Evolutionary conservation across 2,113 vertebrate species (phyloP), one percentile per base, ranked within the genome.

Genomic region (Meleagris gallopavo): DNA sequence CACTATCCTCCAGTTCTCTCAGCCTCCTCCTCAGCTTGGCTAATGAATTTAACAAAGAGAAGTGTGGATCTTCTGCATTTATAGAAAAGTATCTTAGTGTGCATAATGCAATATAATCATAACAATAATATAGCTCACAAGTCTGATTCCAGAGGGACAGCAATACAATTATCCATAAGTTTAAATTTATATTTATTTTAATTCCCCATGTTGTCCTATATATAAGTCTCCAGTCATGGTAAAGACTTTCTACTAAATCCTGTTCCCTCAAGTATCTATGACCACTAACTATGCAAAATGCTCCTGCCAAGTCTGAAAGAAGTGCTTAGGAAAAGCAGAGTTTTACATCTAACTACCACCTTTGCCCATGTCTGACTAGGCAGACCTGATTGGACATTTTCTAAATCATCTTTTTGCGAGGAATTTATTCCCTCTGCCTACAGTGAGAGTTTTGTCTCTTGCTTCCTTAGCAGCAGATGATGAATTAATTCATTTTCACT

Each of bases 201-300:
- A 36, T 71, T 78, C 88, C 21, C n/a, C 41, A 70, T 12, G 24
- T 1, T 36, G 11, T 27, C 24, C 58, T 50, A 60, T 12, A 45
- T 57, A 48, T 40, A 87, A 69, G 5, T 38, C n/a, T 34, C 20
- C 27, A 18, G 9, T 13, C 11, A 76, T 50, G 73, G 61, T 84
- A 70, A 73, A 67, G 45, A 6, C 16, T 85, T 65, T 67, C 60
- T 58, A 40, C 13, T 80, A 60, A 72, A 83, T 30, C 16, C 9
- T 66, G 17, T 70, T 87, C 85, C 41, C 46, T 87, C n/a, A 83
- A 36, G 27, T 64, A 50, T 61, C 36, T 65, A 13, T 75, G 57
- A 83, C 85, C 72, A 88, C 83, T 72, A 78, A 75, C 38, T 32
- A 22, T 38, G 54, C 21, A 69, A 92, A 95, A 89, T 85, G 34